Percentiles rank a stretch among this genome's conserved stretches.
Evolutionary conservation across 2,888 invertebrate genomes (phyloP).

Genomic region (Lepidochrysops patricia): DNA sequence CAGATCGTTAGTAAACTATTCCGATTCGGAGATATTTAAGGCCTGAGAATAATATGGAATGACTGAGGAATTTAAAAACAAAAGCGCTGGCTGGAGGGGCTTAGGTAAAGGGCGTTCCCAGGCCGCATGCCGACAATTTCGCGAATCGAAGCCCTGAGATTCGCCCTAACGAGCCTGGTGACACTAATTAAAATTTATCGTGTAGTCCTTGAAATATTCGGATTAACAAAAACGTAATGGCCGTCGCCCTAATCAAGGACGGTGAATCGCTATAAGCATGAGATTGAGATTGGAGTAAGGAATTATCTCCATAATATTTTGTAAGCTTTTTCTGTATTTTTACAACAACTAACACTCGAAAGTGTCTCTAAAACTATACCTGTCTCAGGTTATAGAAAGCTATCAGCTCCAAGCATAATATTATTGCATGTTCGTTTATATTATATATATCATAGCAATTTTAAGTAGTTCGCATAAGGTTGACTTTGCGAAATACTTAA

Average conservation of each 20-base stretch:
- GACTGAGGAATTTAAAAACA: slow-evolving; percentile 11
- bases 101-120: slow-evolving; percentile 28
- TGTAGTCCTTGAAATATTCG: slow-evolving; percentile 15
- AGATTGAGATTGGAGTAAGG: neutral
- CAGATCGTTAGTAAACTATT: neutral
- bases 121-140: slow-evolving; percentile 34
- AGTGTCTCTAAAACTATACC: too few relatives aligned
- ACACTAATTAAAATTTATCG: slow-evolving; percentile 43
- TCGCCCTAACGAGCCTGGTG: slow-evolving; percentile 35
- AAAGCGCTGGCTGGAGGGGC: slow-evolving; percentile 18
- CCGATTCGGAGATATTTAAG: neutral
- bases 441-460: too few relatives aligned
- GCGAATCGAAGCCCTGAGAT: slow-evolving; percentile 40
- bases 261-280: neutral
- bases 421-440: too few relatives aligned
- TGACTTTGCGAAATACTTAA: too few relatives aligned
- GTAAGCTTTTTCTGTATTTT: too few relatives aligned
- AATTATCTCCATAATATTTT: too few relatives aligned
- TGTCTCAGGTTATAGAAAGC: too few relatives aligned
- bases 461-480: too few relatives aligned
- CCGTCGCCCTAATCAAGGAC: neutral
- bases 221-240: slow-evolving; percentile 8
- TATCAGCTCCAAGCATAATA: too few relatives aligned
- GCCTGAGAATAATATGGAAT: neutral
- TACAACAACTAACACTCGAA: too few relatives aligned